Conservation (phyloP, 1,140 invertebrate genomes). For the Kradibia gibbosae region DNA sequence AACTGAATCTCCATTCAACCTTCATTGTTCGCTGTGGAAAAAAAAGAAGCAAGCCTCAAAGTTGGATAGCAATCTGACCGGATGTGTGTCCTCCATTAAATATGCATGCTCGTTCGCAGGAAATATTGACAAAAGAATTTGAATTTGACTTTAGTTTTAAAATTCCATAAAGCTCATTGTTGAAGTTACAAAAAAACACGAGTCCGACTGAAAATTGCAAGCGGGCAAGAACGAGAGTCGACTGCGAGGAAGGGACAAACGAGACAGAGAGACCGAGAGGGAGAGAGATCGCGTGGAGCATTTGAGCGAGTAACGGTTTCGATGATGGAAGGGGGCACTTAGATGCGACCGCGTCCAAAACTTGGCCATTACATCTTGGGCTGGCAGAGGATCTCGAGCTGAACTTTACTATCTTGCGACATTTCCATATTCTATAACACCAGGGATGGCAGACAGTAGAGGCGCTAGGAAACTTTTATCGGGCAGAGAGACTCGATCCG, state of each 20-base stretch:
- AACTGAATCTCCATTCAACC: neutral
- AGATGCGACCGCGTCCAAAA: slow-evolving; percentile 64
- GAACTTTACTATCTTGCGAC: slow-evolving; percentile 57
- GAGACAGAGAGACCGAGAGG: neutral
- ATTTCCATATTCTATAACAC: slow-evolving; percentile 61
- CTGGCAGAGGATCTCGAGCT: slow-evolving; percentile 60
- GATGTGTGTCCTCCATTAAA: neutral
- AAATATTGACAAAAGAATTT: slow-evolving; percentile 10
- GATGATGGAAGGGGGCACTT: slow-evolving; percentile 57
- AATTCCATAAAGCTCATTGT: slow-evolving; percentile 2
- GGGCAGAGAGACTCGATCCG: neutral
- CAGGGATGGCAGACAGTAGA: neutral
- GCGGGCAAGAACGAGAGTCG: neutral
- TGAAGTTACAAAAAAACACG: neutral
- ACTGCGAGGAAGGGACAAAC: neutral
- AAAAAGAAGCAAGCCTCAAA: neutral
- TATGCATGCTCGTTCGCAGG: neutral
- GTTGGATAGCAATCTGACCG: neutral
- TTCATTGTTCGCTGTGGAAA: neutral
- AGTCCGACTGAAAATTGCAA: neutral
- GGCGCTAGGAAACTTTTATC: neutral
- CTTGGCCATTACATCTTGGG: slow-evolving; percentile 66
- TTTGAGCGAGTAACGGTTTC: slow-evolving; percentile 29
- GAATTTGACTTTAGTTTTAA: neutral
- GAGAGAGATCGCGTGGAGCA: slow-evolving; percentile 38